phyloP scores from a whole-genome alignment of 2,113 vertebrate genomes.

The Pitta sordida region DNA sequence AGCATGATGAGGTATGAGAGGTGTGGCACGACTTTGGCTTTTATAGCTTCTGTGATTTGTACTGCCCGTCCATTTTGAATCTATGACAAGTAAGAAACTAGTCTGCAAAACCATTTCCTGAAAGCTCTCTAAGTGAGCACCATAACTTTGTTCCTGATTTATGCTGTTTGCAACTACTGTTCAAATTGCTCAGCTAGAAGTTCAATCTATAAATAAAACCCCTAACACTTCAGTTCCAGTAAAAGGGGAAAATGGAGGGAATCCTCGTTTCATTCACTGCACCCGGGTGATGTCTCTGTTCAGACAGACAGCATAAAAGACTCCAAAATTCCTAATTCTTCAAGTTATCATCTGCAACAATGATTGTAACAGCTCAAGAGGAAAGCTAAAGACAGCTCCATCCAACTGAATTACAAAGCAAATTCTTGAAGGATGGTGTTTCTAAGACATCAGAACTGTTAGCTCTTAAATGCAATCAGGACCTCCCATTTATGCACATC shows the following conservation, averaged over 20 bases:
- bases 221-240: background rate
- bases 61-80: background rate
- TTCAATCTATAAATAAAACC: background rate
- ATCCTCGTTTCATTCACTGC: background rate
- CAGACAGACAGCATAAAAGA: background rate
- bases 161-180: background rate
- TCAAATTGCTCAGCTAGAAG: background rate
- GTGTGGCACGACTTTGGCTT: background rate
- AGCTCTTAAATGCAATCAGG: background rate
- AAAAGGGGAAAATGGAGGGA: background rate
- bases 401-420: slow-evolving; percentile 14
- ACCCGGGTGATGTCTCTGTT: background rate
- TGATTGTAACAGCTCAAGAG: background rate
- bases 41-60: background rate
- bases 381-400: background rate
- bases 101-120: background rate
- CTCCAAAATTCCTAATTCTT: slow-evolving; percentile 15
- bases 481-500: background rate
- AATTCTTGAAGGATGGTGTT: background rate
- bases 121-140: background rate
- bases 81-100: background rate
- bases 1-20: background rate
- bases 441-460: background rate
- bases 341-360: background rate
- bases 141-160: background rate